Evolutionary conservation across 2,888 invertebrate species (phyloP).

Genomic region (Hipparchia sbordonii): DNA sequence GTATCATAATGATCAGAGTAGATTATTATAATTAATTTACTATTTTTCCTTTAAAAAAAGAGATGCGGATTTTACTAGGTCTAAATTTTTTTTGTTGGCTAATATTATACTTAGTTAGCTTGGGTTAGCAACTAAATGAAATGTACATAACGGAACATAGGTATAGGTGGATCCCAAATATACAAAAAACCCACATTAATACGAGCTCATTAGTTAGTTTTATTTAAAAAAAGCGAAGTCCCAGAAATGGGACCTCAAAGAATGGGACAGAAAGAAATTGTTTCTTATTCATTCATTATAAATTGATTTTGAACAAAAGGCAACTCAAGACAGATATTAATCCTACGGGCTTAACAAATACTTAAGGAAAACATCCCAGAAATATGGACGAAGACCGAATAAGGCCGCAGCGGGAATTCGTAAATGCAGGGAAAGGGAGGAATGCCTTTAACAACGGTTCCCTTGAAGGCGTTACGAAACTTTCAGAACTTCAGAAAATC

Average conservation of each 20-base stretch:
- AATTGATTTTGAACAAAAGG: neutral
- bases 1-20: neutral
- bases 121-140: too few species aligned
- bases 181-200: too few species aligned
- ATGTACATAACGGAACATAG: too few species aligned
- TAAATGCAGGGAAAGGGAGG: conserved; percentile 11
- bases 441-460: conserved; percentile 7
- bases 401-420: conserved; percentile 5
- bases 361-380: neutral
- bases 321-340: neutral
- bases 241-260: neutral
- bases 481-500: neutral
- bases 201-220: too few species aligned
- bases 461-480: neutral
- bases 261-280: neutral
- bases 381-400: neutral
- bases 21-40: too few species aligned
- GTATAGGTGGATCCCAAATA: too few species aligned
- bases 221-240: neutral
- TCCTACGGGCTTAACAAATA: neutral
- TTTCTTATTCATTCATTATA: neutral
- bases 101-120: too few species aligned
- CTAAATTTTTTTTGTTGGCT: too few species aligned
- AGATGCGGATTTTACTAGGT: neutral
- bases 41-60: neutral